These are phyloP conservation scores for Nomada fabriciana DNA, from an alignment of 2,888 invertebrate species.

Conservation along the genomic window DNA sequence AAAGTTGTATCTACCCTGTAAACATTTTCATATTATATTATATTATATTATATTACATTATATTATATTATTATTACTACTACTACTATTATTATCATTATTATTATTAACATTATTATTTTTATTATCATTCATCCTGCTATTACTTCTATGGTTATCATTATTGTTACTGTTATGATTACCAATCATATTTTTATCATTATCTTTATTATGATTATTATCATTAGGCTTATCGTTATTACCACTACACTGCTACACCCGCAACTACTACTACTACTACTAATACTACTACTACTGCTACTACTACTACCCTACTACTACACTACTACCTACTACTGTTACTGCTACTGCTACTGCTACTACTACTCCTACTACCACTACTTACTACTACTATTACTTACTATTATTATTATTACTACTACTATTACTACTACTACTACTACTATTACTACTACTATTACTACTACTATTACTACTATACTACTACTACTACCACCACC, in stretches of 20 bases:
- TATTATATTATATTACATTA: slow-evolving; percentile 77
- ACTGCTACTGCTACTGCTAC: slow-evolving; percentile 41
- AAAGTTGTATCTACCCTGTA: slow-evolving; percentile 84
- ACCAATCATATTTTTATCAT: slow-evolving; percentile 64
- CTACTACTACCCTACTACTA: slow-evolving; percentile 6
- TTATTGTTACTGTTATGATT: slow-evolving; percentile 52
- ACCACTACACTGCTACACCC: slow-evolving; percentile 9
- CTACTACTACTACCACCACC: slow-evolving; percentile 7
- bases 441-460: background rate
- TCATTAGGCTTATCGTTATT: slow-evolving; percentile 37
- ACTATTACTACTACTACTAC: slow-evolving; percentile 6
- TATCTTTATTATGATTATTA: slow-evolving; percentile 61
- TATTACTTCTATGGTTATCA: slow-evolving; percentile 58
- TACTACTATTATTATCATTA: slow-evolving; percentile 43
- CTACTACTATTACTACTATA: slow-evolving; percentile 20
- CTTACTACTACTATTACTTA: background rate
- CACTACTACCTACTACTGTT: slow-evolving; percentile 54
- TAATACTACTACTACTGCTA: slow-evolving; percentile 23
- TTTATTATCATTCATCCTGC: slow-evolving; percentile 38
- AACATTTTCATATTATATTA: slow-evolving; percentile 84
- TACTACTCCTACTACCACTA: background rate
- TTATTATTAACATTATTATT: slow-evolving; percentile 44
- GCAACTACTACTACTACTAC: slow-evolving; percentile 6
- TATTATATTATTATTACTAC: slow-evolving; percentile 70
- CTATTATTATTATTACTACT: background rate